Conservation (phyloP, 1,140 invertebrate species). For the Probaryconus sp. region DNA sequence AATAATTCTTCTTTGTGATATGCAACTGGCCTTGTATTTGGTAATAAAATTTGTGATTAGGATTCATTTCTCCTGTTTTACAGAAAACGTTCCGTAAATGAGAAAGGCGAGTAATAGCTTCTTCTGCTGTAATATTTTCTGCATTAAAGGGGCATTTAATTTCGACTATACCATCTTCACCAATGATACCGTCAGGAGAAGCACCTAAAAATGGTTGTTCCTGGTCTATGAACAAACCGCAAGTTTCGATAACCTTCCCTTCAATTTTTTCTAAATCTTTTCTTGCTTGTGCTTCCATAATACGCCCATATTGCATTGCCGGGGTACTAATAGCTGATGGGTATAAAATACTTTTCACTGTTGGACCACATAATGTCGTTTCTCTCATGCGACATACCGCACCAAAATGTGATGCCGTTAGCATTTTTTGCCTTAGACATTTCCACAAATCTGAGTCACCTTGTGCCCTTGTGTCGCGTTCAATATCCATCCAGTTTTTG, state of each 20-base stretch:
- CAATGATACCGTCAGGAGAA: background rate
- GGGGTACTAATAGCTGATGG: background rate
- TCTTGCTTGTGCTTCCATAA: background rate
- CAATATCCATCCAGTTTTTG: background rate
- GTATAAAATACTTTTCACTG: constrained; percentile 9
- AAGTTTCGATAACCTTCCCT: background rate
- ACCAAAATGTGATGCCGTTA: constrained; percentile 9
- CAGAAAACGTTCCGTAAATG: background rate
- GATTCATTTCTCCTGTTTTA: background rate
- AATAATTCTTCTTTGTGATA: constrained; percentile 1
- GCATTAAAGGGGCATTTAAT: constrained; percentile 13
- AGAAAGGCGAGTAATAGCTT: background rate
- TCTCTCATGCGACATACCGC: constrained; percentile 10
- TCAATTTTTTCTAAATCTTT: background rate
- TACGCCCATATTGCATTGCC: constrained; percentile 2
- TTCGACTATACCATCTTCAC: constrained; percentile 1
- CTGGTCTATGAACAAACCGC: constrained; percentile 10
- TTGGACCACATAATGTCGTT: background rate
- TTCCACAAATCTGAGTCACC: background rate
- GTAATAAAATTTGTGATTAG: constrained; percentile 4
- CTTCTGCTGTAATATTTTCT: background rate
- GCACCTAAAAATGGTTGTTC: constrained; percentile 1
- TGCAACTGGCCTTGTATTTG: constrained; percentile 16
- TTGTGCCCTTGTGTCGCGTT: background rate
- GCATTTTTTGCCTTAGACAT: background rate